These are phyloP conservation scores for Leptogaster cylindrica DNA, from an alignment of 2,888 invertebrate species.

Conservation along the genomic window DNA sequence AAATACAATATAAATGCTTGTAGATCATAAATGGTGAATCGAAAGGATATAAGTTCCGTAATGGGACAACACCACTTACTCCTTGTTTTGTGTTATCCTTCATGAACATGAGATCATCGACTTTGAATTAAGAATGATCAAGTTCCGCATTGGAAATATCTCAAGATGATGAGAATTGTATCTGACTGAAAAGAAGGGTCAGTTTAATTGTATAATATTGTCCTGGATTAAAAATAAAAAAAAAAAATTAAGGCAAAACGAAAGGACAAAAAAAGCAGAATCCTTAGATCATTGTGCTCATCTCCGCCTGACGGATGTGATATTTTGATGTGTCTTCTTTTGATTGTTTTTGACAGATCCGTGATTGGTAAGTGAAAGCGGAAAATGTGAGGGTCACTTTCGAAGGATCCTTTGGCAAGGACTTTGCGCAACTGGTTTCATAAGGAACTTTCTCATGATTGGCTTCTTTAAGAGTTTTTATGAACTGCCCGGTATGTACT, in stretches of 20 bases:
- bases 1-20: too few relatives aligned
- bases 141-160: conserved; percentile 15
- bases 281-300: conserved; percentile 28
- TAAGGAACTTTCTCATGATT: conserved; percentile 40
- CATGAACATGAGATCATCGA: conserved; percentile 46
- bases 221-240: conserved; percentile 19
- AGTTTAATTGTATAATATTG: conserved; percentile 49
- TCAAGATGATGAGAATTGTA: conserved; percentile 49
- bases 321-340: conserved; percentile 51
- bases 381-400: conserved; percentile 43
- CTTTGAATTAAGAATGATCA: conserved; percentile 42
- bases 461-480: not conserved
- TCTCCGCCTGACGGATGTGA: conserved; percentile 50
- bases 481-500: not conserved
- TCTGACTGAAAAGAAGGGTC: conserved; percentile 50
- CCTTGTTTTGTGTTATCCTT: conserved; percentile 28
- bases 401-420: conserved; percentile 15
- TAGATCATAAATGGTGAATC: conserved; percentile 35
- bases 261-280: conserved; percentile 41
- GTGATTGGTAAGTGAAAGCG: conserved; percentile 33
- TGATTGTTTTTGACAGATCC: conserved; percentile 52
- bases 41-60: conserved; percentile 25
- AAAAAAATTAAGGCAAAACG: conserved; percentile 13
- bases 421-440: conserved; percentile 9
- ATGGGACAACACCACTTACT: conserved; percentile 39